Conservation (phyloP, 2,888 invertebrate genomes). For the Cheilosia vulpina region DNA sequence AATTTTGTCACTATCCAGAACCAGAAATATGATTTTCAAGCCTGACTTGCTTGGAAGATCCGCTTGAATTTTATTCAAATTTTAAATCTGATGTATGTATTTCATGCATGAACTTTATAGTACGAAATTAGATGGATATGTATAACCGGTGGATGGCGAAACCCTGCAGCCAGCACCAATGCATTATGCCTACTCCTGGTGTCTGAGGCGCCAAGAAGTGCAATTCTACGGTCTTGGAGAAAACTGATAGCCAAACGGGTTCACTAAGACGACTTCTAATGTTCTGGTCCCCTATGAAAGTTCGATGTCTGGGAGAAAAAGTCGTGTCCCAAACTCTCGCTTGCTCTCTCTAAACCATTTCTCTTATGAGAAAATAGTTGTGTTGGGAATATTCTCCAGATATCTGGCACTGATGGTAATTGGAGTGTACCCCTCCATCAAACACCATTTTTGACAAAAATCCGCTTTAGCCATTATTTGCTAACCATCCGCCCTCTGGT, state of each 20-base stretch:
- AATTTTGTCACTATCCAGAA: too few relatives aligned
- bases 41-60: too few relatives aligned
- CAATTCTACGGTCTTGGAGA: neutral
- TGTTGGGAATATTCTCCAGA: conserved; percentile 32
- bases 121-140: too few relatives aligned
- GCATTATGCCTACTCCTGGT: neutral
- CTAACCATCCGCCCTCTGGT: conserved; percentile 13
- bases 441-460: neutral
- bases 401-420: neutral
- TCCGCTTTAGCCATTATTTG: neutral
- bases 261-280: conserved; percentile 40
- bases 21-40: too few relatives aligned
- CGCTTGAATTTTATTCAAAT: too few relatives aligned
- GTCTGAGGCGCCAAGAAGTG: conserved; percentile 12
- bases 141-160: neutral
- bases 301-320: conserved; percentile 63
- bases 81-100: too few relatives aligned
- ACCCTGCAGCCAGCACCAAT: neutral
- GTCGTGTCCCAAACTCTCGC: conserved; percentile 54
- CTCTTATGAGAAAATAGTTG: conserved; percentile 28
- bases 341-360: conserved; percentile 45
- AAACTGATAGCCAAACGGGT: neutral
- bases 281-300: conserved; percentile 67
- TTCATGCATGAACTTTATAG: too few relatives aligned
- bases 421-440: neutral